Percentiles rank a stretch among this genome's conserved stretches.
These are phyloP conservation scores for Sarcophaga caerulescens DNA, from an alignment of 2,888 invertebrate species.

Conservation along the genomic window DNA sequence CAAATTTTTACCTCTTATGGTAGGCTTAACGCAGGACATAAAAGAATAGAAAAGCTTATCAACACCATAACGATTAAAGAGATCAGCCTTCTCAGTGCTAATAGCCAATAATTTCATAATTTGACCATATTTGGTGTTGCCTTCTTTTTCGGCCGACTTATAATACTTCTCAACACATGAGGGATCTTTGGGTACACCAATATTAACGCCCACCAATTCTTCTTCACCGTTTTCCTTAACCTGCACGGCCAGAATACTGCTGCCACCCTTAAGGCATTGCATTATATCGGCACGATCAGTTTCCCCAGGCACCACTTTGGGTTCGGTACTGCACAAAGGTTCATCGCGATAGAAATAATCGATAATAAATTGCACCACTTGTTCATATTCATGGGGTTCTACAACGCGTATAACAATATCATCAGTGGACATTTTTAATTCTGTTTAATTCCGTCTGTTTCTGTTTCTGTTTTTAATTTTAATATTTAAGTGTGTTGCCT, in stretches of 20 bases:
- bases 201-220: conserved; percentile 48
- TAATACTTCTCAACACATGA: conserved; percentile 45
- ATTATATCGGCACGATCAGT: conserved; percentile 29
- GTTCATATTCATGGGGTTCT: conserved; percentile 41
- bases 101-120: conserved; percentile 48
- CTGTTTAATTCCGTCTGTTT: neutral
- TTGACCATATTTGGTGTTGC: conserved; percentile 52
- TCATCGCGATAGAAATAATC: conserved; percentile 56
- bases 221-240: conserved; percentile 36
- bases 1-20: conserved; percentile 39
- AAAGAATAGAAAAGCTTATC: conserved; percentile 50
- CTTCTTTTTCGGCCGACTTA: conserved; percentile 9
- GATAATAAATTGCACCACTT: conserved; percentile 50
- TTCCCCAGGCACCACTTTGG: conserved; percentile 39
- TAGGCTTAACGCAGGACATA: conserved; percentile 41
- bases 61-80: conserved; percentile 59
- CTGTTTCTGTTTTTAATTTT: no score
- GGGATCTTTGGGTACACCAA: conserved; percentile 42
- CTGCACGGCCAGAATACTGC: conserved; percentile 46
- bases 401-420: conserved; percentile 51
- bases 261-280: conserved; percentile 44
- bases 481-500: neutral
- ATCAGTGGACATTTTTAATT: conserved; percentile 26
- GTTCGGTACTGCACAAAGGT: conserved; percentile 46
- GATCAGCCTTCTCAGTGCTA: conserved; percentile 38